Conservation (phyloP, 2,113 vertebrate genomes). For the Ailuropoda melanoleuca region DNA sequence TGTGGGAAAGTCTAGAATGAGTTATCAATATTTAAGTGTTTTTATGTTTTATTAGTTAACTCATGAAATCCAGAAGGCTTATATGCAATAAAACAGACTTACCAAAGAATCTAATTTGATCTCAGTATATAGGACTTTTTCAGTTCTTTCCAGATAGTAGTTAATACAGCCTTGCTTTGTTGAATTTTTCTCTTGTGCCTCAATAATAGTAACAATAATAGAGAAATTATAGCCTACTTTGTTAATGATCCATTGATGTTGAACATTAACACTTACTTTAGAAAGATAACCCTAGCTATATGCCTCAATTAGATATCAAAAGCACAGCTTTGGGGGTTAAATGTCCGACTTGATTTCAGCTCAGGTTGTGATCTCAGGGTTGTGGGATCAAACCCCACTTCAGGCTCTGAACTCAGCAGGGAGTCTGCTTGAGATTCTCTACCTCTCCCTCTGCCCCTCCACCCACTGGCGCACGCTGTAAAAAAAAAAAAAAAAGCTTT, state of each 20-base stretch:
- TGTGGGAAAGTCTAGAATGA: background rate
- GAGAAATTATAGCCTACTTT: background rate
- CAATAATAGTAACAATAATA: background rate
- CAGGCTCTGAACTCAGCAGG: too few relatives aligned
- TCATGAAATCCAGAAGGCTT: background rate
- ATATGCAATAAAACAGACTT: background rate
- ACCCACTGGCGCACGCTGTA: too few relatives aligned
- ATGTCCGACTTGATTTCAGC: too few relatives aligned
- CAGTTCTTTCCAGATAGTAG: background rate
- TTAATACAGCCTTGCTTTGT: background rate
- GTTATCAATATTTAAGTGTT: background rate
- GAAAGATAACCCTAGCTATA: background rate
- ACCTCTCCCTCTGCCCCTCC: too few relatives aligned
- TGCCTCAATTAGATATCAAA: background rate
- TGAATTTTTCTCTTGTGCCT: constrained; percentile 3
- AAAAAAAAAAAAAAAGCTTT: background rate
- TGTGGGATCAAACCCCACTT: too few relatives aligned
- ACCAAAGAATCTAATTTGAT: background rate
- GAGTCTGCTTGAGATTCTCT: too few relatives aligned
- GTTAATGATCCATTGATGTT: background rate
- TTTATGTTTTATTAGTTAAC: background rate
- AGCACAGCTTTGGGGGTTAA: background rate
- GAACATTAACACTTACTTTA: background rate
- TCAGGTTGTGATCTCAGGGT: too few relatives aligned
- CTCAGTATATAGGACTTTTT: background rate